Base-by-base conservation (phyloP, 2,888 invertebrate genomes). In the Nomada fabriciana region DNA sequence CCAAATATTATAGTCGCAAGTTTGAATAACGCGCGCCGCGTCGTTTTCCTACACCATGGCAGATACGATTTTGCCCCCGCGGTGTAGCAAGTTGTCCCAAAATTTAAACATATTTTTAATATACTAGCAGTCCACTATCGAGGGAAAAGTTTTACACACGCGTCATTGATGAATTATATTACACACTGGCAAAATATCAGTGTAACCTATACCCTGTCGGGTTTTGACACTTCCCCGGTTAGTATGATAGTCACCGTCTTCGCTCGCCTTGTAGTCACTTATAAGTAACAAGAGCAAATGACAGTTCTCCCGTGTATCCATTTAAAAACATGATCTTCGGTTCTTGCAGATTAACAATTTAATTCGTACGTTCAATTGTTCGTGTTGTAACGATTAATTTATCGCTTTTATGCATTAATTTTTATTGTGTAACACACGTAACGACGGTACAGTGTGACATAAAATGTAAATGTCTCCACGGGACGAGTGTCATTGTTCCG, bases 291-390 rank as follows among this genome's bases (percentile, higher is more conserved):
- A 15, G 0, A 67, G n/a, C 53, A 53, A 53, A 53, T 77, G 67
- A 60, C 65, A 43, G 53, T 63, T 80, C 43, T 36, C 7, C 13
- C 55, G 52, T 80, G 63, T 23, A 23, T 53, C 13, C 36, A 52
- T 47, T 64, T 0, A 15, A 47, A 59, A 52, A 36, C 7, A 69
- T 65, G 59, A 47, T 70, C 20, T 43, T 47, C 15, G 7, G 23
- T 42, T 20, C 18, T 61, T 42, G 36, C 7, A n/a, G 3, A 59
- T 47, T 53, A n/a, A 47, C 20, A 69, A 25, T 70, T 63, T 69
- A n/a, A 59, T 25, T 25, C 25, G 25, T 25, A 36, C 13, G 2
- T 25, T 70, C 36, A 13, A 64, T 53, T 53, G 36, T 52, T 69
- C 0, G 11, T 42, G 4, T 43, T 52, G 13, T 18, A 15, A 10